phyloP scores from a whole-genome alignment of 1,140 invertebrate genomes.

The Drosophila kurseongensis region DNA sequence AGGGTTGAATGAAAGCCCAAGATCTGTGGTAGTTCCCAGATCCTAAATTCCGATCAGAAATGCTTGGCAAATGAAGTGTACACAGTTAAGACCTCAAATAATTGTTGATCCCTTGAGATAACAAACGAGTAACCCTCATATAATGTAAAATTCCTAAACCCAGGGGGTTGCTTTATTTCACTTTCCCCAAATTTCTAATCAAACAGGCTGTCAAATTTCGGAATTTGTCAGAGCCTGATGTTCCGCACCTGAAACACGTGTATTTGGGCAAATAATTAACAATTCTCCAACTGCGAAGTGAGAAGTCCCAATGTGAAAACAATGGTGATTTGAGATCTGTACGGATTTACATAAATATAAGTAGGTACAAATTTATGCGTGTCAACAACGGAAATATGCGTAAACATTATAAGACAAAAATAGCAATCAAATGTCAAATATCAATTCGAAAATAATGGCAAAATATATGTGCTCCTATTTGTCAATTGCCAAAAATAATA shows the following conservation, averaged over 20 bases:
- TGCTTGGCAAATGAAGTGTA: constrained; percentile 21
- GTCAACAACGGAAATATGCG: constrained; percentile 48
- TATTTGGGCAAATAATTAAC: constrained; percentile 39
- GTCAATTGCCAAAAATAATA: constrained; percentile 20
- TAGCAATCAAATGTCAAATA: constrained; percentile 19
- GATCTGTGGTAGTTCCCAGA: constrained; percentile 3
- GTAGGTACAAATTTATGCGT: constrained; percentile 54
- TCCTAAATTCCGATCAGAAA: constrained; percentile 21
- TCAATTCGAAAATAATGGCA: constrained; percentile 11
- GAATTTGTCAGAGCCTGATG: constrained; percentile 14
- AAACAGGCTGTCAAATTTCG: constrained; percentile 25
- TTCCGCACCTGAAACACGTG: constrained; percentile 39
- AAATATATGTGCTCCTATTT: constrained; percentile 12
- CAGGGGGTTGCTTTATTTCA: neutral
- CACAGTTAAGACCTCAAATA: constrained; percentile 21
- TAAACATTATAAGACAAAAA: constrained; percentile 24
- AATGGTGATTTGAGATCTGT: constrained; percentile 12
- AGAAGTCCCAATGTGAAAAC: constrained; percentile 26
- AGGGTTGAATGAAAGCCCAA: constrained; percentile 8
- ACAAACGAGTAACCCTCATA: constrained; percentile 26
- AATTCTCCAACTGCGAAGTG: constrained; percentile 8
- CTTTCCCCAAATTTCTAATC: constrained; percentile 20
- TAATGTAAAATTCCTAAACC: neutral
- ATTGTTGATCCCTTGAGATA: constrained; percentile 38
- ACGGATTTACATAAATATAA: constrained; percentile 37